These are phyloP conservation scores for Standfussiana lucernea DNA, from an alignment of 2,888 invertebrate genomes.

Conservation along the genomic window DNA sequence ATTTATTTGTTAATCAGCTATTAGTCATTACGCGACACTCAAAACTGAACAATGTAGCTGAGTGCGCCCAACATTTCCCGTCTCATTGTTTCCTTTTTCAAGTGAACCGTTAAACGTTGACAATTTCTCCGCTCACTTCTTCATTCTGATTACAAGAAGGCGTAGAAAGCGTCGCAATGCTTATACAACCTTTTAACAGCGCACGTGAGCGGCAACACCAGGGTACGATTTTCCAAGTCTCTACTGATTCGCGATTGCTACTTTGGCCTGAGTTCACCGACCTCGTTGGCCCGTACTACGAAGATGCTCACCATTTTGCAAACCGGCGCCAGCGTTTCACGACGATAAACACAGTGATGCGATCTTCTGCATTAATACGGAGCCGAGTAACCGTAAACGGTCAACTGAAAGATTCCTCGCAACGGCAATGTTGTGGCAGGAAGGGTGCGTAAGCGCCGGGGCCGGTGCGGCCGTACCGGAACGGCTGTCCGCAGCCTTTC, in stretches of 20 bases:
- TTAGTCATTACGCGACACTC: constrained; percentile 36
- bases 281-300: constrained; percentile 77
- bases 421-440: constrained; percentile 66
- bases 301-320: constrained; percentile 73
- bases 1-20: constrained; percentile 48
- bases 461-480: constrained; percentile 75
- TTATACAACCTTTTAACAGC: constrained; percentile 85
- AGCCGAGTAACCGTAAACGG: constrained; percentile 62
- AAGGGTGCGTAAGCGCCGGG: constrained; percentile 70
- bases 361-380: constrained; percentile 50
- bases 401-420: constrained; percentile 57
- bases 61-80: constrained; percentile 67
- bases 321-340: constrained; percentile 72
- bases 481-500: constrained; percentile 87
- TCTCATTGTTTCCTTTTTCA: constrained; percentile 81
- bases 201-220: constrained; percentile 77
- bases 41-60: constrained; percentile 52
- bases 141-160: constrained; percentile 84
- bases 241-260: constrained; percentile 79
- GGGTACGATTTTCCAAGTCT: constrained; percentile 77
- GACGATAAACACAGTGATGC: constrained; percentile 61
- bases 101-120: constrained; percentile 81
- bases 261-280: constrained; percentile 80
- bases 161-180: constrained; percentile 86
- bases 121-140: constrained; percentile 88